These are phyloP conservation scores for Mastigias papua DNA, from an alignment of 30 jellyfish, hydroid and myxozoan genomes.

Conservation along the genomic window DNA sequence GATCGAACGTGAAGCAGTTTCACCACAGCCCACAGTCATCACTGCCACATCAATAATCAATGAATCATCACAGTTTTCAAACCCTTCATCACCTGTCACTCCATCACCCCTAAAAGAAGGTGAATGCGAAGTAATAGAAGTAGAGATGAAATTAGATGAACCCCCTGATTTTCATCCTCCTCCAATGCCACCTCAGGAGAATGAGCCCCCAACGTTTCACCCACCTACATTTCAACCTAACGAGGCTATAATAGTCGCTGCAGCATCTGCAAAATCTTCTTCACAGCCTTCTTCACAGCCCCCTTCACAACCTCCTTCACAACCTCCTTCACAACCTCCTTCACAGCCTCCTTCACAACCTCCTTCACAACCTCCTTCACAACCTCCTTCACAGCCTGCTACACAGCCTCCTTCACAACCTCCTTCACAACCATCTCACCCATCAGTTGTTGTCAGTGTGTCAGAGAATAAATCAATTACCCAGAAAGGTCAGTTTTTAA, in stretches of 20 bases:
- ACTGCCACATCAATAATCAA: constrained; percentile 63
- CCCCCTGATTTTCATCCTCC: constrained; percentile 67
- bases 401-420: background rate
- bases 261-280: background rate
- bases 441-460: background rate
- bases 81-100: constrained; percentile 31
- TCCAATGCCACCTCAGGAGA: constrained; percentile 24
- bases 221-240: background rate
- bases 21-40: constrained; percentile 29
- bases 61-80: constrained; percentile 51
- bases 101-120: constrained; percentile 12
- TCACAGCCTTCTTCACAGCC: background rate
- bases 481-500: background rate
- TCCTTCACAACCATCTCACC: background rate
- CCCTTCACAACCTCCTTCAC: background rate
- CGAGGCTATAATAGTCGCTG: background rate
- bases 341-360: background rate
- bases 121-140: constrained; percentile 9
- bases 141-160: background rate
- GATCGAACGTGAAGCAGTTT: background rate
- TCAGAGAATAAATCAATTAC: background rate
- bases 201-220: too few relatives aligned
- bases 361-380: background rate
- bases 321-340: background rate
- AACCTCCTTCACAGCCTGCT: background rate